These are phyloP conservation scores for Allacma fusca DNA, from an alignment of 2,888 invertebrate species.

Conservation along the genomic window DNA sequence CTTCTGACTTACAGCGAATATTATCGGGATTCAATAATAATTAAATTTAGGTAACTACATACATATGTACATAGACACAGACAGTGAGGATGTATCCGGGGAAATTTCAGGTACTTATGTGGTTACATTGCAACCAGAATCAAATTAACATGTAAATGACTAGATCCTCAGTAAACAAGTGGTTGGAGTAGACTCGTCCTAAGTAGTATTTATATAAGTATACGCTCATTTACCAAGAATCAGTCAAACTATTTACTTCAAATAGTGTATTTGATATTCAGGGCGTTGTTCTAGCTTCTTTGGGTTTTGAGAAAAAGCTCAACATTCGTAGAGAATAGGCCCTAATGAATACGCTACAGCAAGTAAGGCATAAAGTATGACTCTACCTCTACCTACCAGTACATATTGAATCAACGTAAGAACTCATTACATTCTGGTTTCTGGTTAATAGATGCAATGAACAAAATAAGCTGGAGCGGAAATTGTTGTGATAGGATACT, in stretches of 20 bases:
- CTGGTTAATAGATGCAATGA: not conserved
- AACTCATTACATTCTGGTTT: not conserved
- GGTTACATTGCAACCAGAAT: too few relatives aligned
- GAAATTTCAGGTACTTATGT: too few relatives aligned
- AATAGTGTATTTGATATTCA: not conserved
- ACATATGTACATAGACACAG: too few relatives aligned
- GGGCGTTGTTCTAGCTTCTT: not conserved
- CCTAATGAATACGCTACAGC: not conserved
- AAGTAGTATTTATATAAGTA: too few relatives aligned
- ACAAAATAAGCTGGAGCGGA: slow-evolving; percentile 35
- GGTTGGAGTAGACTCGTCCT: too few relatives aligned
- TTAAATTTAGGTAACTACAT: too few relatives aligned
- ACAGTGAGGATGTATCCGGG: too few relatives aligned
- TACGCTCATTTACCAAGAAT: too few relatives aligned
- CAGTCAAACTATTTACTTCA: not conserved
- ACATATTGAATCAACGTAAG: not conserved
- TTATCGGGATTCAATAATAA: too few relatives aligned
- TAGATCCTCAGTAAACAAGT: too few relatives aligned
- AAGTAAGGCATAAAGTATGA: not conserved
- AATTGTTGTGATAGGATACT: slow-evolving; percentile 30
- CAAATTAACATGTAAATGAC: too few relatives aligned
- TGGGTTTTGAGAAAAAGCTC: not conserved
- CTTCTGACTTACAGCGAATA: too few relatives aligned
- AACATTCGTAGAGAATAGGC: not conserved
- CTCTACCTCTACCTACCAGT: not conserved